phyloP scores from a whole-genome alignment of 2,888 invertebrate species.

The Drosophila barbarae region DNA sequence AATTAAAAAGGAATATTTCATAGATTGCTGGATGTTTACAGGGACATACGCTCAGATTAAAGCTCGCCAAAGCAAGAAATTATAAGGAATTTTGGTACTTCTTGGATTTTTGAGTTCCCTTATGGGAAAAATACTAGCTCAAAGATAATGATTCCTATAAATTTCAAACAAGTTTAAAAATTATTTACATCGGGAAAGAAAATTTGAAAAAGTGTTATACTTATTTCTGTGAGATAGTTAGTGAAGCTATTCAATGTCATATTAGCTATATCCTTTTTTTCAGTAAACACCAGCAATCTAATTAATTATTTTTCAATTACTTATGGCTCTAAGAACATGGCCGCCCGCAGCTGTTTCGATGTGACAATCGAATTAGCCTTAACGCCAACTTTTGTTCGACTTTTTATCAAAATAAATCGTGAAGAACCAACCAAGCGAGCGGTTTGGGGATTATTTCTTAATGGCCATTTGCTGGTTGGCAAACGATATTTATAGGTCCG shows the following conservation, averaged over 20 bases:
- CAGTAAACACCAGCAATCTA: not conserved
- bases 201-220: not conserved
- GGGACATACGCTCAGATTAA: not conserved
- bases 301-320: slow-evolving; percentile 8
- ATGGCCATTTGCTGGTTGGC: slow-evolving; percentile 35
- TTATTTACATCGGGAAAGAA: not conserved
- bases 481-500: slow-evolving; percentile 55
- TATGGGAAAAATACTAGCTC: not conserved
- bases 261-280: not conserved
- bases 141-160: not conserved
- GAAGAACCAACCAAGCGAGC: slow-evolving; percentile 52
- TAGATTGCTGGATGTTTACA: not conserved
- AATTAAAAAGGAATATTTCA: not conserved
- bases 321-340: not conserved
- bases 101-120: not conserved
- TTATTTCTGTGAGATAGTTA: not conserved
- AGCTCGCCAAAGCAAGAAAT: not conserved
- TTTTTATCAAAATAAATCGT: slow-evolving; percentile 72
- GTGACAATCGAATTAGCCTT: slow-evolving; percentile 49
- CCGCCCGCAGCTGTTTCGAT: slow-evolving; percentile 15
- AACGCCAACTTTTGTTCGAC: slow-evolving; percentile 71
- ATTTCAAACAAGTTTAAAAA: not conserved
- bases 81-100: not conserved
- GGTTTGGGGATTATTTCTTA: slow-evolving; percentile 47
- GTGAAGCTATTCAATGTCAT: not conserved